Percentiles rank a stretch among this genome's conserved stretches.
Evolutionary conservation across 2,797 vertebrate species (phyloP).

Genomic region (Danio tinwini): DNA sequence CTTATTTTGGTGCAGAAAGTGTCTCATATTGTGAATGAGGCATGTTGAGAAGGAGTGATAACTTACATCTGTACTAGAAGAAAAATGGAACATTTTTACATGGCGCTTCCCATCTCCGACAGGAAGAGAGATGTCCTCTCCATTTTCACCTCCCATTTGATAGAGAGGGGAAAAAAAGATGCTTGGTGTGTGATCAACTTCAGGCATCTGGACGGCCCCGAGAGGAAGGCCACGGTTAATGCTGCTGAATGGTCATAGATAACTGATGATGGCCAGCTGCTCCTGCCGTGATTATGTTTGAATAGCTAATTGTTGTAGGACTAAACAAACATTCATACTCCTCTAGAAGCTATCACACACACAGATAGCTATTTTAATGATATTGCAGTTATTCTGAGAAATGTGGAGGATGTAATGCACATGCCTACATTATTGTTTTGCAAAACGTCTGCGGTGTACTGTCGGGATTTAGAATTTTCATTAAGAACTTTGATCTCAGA

Average conservation of each 20-base stretch:
- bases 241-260: conserved; percentile 23
- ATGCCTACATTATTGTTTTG: background rate
- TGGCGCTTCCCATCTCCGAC: background rate
- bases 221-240: conserved; percentile 23
- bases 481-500: background rate
- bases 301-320: conserved; percentile 22
- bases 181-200: conserved; percentile 14
- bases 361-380: conserved; percentile 1
- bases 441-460: background rate
- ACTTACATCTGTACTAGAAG: background rate
- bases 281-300: conserved; percentile 16
- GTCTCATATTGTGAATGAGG: conserved; percentile 22
- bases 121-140: conserved; percentile 9
- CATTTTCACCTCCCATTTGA: conserved; percentile 16
- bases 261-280: conserved; percentile 46
- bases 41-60: conserved; percentile 3
- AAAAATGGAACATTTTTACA: conserved; percentile 13
- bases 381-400: conserved; percentile 6
- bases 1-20: conserved; percentile 23
- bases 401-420: background rate
- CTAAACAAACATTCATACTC: conserved; percentile 18
- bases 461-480: too few relatives aligned
- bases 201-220: conserved; percentile 19
- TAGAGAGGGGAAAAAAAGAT: background rate
- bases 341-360: background rate